These are phyloP conservation scores for Antigone vipio DNA, from an alignment of 2,113 vertebrate species.

Conservation along the genomic window DNA sequence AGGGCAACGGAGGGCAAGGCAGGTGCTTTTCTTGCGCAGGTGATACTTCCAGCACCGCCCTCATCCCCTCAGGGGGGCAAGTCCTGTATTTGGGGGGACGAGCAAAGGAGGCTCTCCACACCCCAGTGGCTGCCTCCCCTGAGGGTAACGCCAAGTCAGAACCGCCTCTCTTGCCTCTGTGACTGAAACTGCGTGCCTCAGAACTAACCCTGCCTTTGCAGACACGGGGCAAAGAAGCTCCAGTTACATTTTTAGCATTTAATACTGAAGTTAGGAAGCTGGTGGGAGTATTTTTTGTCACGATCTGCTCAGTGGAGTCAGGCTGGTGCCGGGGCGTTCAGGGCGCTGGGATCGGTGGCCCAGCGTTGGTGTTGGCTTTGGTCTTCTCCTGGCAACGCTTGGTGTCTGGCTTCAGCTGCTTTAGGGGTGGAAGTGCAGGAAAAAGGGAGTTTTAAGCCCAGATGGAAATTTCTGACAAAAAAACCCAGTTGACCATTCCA, in stretches of 20 bases:
- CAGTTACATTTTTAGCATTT: no score
- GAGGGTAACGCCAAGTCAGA: not conserved
- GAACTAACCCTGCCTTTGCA: not conserved
- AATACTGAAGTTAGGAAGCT: not conserved
- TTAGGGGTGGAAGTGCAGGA: not conserved
- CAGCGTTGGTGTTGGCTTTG: not conserved
- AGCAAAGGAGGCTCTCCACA: accelerated
- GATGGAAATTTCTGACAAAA: not conserved
- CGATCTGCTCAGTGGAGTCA: accelerated
- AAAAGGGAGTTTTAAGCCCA: not conserved
- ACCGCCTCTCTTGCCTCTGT: accelerated
- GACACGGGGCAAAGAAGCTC: no score
- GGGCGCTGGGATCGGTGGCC: accelerated
- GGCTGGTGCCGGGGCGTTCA: accelerated
- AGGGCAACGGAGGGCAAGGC: accelerated
- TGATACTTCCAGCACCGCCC: accelerated
- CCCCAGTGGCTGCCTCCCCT: accelerated
- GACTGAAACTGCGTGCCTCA: accelerated
- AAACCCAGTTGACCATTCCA: accelerated
- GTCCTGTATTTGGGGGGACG: accelerated
- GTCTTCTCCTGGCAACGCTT: not conserved
- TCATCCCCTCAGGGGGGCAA: accelerated
- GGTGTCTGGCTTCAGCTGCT: not conserved
- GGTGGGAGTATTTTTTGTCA: not conserved
- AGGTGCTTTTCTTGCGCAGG: accelerated